Percentiles rank a stretch among this genome's conserved stretches.
These are phyloP conservation scores for western clawed frog (Xenopus tropicalis) DNA, from an alignment of 2,113 vertebrate genomes.

Conservation along the genomic window UCB_Xtro_10.0 CM004443.2:106093001-106093500, in stretches of 20 bases:
- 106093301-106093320: background rate
- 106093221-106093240: background rate
- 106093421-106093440: too few relatives aligned
- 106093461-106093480: too few relatives aligned
- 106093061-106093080: background rate
- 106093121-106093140: background rate
- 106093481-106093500: too few relatives aligned
- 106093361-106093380: too few relatives aligned
- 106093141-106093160: background rate
- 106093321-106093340: too few relatives aligned
- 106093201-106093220: background rate
- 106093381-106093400: too few relatives aligned
- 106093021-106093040: background rate
- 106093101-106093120: background rate
- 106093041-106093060: background rate
- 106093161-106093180: background rate
- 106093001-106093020: too few relatives aligned
- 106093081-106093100: background rate
- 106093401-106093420: too few relatives aligned
- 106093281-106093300: background rate
- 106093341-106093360: too few relatives aligned
- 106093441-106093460: too few relatives aligned
- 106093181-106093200: background rate
- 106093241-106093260: background rate
- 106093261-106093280: background rate